A percentile compares a stretch with the other conserved stretches of the same genome.
These are phyloP conservation scores for Lypha dubia DNA, from an alignment of 2,888 invertebrate genomes.

Conservation along the genomic window DNA sequence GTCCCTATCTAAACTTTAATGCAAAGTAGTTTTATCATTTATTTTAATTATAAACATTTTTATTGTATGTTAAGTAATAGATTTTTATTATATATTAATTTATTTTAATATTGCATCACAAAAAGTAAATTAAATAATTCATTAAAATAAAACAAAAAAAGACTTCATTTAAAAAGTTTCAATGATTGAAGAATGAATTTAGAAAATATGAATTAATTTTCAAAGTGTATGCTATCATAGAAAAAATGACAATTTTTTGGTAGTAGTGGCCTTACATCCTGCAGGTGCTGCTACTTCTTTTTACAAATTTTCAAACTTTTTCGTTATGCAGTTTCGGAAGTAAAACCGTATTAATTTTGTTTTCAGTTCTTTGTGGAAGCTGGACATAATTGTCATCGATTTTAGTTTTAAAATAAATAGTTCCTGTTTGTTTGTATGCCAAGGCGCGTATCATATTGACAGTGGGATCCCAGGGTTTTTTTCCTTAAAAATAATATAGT, in stretches of 20 bases:
- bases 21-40: too few species aligned
- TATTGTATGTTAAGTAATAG: too few species aligned
- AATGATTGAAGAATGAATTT: too few species aligned
- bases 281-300: not conserved
- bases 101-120: not conserved
- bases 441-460: not conserved
- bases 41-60: too few species aligned
- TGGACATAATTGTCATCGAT: slow-evolving; percentile 5
- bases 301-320: not conserved
- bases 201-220: too few species aligned
- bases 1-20: too few species aligned
- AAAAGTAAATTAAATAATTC: too few species aligned
- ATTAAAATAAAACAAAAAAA: too few species aligned
- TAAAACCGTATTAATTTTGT: slow-evolving; percentile 9
- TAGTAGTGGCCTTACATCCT: too few species aligned
- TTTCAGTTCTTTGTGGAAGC: slow-evolving; percentile 15
- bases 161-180: too few species aligned
- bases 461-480: not conserved
- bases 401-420: slow-evolving; percentile 2
- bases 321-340: not conserved
- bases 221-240: too few species aligned
- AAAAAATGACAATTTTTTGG: slow-evolving; percentile 9
- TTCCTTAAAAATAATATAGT: not conserved
- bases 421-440: not conserved
- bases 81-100: not conserved